Percentiles rank a stretch among this genome's conserved stretches.
Conservation (phyloP, 2,888 invertebrate genomes). For the Netelia melanura region DNA sequence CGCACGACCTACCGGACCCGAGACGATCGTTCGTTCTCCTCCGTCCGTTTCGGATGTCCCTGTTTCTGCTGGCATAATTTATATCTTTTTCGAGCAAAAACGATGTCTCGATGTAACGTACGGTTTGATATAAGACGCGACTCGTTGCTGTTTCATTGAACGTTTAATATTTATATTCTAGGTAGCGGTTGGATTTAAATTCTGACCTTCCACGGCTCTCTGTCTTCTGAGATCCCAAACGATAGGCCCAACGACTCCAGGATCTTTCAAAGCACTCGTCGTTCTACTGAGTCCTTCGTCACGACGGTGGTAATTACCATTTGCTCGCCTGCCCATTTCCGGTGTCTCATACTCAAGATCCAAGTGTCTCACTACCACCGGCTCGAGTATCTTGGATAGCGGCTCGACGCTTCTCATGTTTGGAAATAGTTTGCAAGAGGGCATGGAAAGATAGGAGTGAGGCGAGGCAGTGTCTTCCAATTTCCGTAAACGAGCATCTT, state of each 20-base stretch:
- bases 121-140: conserved; percentile 23
- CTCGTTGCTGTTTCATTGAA: neutral
- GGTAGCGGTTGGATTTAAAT: conserved; percentile 31
- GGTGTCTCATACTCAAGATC: conserved; percentile 80
- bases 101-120: conserved; percentile 39
- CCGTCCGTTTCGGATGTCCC: conserved; percentile 75
- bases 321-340: conserved; percentile 73
- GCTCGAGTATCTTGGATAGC: conserved; percentile 91
- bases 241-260: conserved; percentile 93
- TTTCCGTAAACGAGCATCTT: conserved; percentile 74
- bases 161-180: neutral
- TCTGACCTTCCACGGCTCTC: conserved; percentile 83
- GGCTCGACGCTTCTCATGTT: conserved; percentile 92
- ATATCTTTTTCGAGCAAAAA: conserved; percentile 69
- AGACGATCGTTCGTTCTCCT: conserved; percentile 73
- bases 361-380: conserved; percentile 88
- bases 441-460: conserved; percentile 94
- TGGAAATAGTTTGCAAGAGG: conserved; percentile 94
- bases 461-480: conserved; percentile 84
- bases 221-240: conserved; percentile 94
- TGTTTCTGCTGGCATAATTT: conserved; percentile 71
- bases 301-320: conserved; percentile 70
- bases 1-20: conserved; percentile 87
- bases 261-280: conserved; percentile 90
- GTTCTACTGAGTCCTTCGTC: conserved; percentile 87